These are phyloP conservation scores for Sminthurinus signatus DNA, from an alignment of 1,140 invertebrate genomes.

Conservation along the genomic window DNA sequence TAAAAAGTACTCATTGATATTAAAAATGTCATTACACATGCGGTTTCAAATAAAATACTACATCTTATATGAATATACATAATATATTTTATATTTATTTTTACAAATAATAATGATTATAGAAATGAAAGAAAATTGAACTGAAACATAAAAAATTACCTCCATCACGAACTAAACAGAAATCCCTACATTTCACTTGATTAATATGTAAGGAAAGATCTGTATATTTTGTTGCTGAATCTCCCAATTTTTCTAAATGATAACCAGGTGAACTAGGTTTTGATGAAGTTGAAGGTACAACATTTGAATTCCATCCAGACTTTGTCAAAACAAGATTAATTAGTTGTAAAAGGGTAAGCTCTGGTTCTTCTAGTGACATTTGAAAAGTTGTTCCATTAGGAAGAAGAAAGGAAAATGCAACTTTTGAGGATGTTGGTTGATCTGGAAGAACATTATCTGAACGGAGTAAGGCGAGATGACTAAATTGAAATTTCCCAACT, in stretches of 20 bases:
- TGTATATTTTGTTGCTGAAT: constrained; percentile 19
- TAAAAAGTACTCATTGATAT: too few species aligned
- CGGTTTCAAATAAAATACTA: too few species aligned
- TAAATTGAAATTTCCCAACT: constrained; percentile 88
- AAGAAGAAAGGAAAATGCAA: constrained; percentile 31
- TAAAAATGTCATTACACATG: too few species aligned
- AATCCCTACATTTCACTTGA: constrained; percentile 35
- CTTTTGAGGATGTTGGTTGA: constrained; percentile 4
- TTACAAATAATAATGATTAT: too few species aligned
- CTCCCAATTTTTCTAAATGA: constrained; percentile 40
- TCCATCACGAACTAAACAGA: constrained; percentile 39
- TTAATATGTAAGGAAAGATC: constrained; percentile 21
- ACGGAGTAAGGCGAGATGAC: constrained; percentile 71
- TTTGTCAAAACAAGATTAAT: constrained; percentile 18
- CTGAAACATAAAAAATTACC: too few species aligned
- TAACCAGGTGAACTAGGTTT: constrained; percentile 17
- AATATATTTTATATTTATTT: too few species aligned
- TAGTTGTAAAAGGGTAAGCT: constrained; percentile 27
- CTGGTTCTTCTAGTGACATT: constrained; percentile 9
- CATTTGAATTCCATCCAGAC: constrained; percentile 32
- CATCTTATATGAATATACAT: too few species aligned
- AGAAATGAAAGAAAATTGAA: too few species aligned
- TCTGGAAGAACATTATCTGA: constrained; percentile 17
- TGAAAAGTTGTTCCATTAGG: constrained; percentile 31
- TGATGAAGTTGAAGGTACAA: neutral